These are phyloP conservation scores for Hyles vespertilio DNA, from an alignment of 1,140 invertebrate genomes.

Conservation along the genomic window DNA sequence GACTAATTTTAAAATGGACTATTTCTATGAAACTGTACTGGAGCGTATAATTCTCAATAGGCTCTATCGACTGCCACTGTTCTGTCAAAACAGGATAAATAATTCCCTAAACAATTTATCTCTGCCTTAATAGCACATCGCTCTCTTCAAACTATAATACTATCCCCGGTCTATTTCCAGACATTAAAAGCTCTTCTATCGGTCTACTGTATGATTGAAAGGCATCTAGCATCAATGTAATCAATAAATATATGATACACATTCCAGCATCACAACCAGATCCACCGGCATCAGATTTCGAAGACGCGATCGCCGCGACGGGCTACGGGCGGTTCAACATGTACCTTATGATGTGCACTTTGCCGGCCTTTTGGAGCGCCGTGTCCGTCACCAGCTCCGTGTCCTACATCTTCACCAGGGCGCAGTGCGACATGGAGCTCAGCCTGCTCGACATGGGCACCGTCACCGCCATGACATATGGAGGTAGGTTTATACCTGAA, in stretches of 20 bases:
- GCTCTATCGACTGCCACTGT: too few relatives aligned
- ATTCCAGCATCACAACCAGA: constrained; percentile 32
- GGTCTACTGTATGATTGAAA: neutral
- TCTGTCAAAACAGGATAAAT: too few relatives aligned
- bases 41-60: too few relatives aligned
- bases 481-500: constrained; percentile 64
- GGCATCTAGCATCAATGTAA: too few relatives aligned
- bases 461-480: constrained; percentile 80
- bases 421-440: constrained; percentile 82
- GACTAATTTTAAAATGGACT: too few relatives aligned
- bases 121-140: too few relatives aligned
- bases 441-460: constrained; percentile 81
- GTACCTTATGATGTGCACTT: constrained; percentile 76
- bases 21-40: too few relatives aligned
- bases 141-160: too few relatives aligned
- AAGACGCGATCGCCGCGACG: constrained; percentile 77
- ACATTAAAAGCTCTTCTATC: neutral
- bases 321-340: constrained; percentile 82
- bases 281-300: constrained; percentile 75
- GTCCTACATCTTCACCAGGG: constrained; percentile 82
- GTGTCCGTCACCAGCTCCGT: constrained; percentile 80
- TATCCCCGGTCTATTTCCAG: too few relatives aligned
- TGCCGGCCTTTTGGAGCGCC: constrained; percentile 80
- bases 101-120: too few relatives aligned
- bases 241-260: too few relatives aligned